Evolutionary conservation across 2,797 vertebrate species (phyloP).

Genomic region (Psittacula derbiana): DNA sequence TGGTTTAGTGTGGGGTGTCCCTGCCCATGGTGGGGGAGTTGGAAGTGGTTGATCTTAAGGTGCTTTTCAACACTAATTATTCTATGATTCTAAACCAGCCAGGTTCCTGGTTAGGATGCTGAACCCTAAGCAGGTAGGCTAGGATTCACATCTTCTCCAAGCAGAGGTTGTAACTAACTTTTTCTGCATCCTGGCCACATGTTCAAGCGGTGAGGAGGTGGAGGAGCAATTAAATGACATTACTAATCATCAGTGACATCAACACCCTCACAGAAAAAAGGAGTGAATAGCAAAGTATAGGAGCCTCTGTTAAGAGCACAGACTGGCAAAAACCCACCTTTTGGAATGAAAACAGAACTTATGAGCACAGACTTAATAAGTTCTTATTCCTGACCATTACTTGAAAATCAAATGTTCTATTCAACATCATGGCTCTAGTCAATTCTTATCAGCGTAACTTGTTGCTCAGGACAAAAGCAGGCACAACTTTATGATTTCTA

Average conservation of each 20-base stretch:
- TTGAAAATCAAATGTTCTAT: neutral
- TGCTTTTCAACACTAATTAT: neutral
- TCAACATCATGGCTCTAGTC: neutral
- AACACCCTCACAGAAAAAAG: neutral
- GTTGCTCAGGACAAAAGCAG: neutral
- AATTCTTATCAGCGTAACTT: neutral
- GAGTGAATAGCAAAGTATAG: accelerated
- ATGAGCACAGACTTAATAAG: neutral
- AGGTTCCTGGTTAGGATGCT: accelerated
- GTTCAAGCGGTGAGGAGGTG: neutral
- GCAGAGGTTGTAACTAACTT: neutral
- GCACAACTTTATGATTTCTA: neutral
- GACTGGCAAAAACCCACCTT: neutral
- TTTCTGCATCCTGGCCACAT: neutral
- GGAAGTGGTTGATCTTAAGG: neutral
- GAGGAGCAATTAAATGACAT: neutral
- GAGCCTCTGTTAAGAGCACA: neutral
- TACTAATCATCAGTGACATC: neutral
- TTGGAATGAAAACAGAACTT: neutral
- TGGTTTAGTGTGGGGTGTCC: neutral
- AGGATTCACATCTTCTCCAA: neutral
- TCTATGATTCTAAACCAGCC: accelerated
- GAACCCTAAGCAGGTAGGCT: neutral
- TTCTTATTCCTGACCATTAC: neutral
- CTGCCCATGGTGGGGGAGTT: neutral